Evolutionary conservation across 1,140 invertebrate species (phyloP).

Genomic region (Drosophila kohkoa): DNA sequence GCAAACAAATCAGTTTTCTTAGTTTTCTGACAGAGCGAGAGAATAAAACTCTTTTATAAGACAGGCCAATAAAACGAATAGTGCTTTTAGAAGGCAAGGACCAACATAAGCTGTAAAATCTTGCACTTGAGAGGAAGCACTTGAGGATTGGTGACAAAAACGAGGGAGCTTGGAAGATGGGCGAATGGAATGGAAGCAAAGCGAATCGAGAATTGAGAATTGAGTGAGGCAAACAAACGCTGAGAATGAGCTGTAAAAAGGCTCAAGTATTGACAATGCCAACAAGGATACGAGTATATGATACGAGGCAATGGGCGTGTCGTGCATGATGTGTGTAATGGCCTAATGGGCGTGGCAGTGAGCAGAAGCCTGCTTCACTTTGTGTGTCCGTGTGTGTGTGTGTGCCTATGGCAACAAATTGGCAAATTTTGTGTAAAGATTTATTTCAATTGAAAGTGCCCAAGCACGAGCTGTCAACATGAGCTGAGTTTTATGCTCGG

Average conservation of each 20-base stretch:
- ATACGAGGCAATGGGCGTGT: constrained; percentile 37
- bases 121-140: constrained; percentile 69
- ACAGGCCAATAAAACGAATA: constrained; percentile 32
- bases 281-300: constrained; percentile 59
- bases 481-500: constrained; percentile 34
- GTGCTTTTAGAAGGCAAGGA: constrained; percentile 29
- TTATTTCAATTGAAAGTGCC: constrained; percentile 82
- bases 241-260: constrained; percentile 77
- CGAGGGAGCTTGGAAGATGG: neutral
- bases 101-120: constrained; percentile 66
- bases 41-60: constrained; percentile 36
- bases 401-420: constrained; percentile 71
- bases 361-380: neutral
- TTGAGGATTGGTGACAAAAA: constrained; percentile 33
- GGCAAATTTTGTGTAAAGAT: constrained; percentile 75
- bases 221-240: constrained; percentile 49
- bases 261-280: constrained; percentile 80
- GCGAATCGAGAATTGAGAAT: constrained; percentile 57
- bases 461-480: constrained; percentile 75
- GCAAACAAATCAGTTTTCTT: neutral
- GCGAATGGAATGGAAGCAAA: constrained; percentile 28
- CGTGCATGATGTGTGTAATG: constrained; percentile 55
- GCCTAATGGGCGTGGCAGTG: constrained; percentile 60
- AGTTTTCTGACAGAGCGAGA: neutral
- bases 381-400: constrained; percentile 1